Evolutionary conservation across 2,888 invertebrate genomes (phyloP).

Genomic region (Cosmorhoe ocellata): DNA sequence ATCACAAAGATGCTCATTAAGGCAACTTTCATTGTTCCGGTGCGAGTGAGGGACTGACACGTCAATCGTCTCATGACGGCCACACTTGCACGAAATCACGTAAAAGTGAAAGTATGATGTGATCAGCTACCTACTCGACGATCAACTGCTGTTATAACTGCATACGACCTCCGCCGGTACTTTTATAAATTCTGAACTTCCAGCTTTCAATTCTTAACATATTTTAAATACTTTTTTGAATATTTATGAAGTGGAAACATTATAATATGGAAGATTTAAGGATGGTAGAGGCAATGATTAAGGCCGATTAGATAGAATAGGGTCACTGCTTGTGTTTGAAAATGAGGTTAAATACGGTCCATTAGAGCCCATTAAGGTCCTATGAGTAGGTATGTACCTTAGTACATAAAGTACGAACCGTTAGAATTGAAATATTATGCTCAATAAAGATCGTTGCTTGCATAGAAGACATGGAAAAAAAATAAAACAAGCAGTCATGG

Average conservation of each 20-base stretch:
- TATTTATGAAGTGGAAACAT: neutral
- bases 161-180: slow-evolving; percentile 23
- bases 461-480: neutral
- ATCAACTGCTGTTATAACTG: slow-evolving; percentile 40
- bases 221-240: neutral
- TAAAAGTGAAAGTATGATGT: slow-evolving; percentile 79
- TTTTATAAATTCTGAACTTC: slow-evolving; percentile 2
- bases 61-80: slow-evolving; percentile 47
- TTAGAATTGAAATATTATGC: neutral
- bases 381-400: slow-evolving; percentile 9
- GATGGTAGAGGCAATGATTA: slow-evolving; percentile 30
- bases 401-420: neutral
- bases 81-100: slow-evolving; percentile 67
- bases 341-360: slow-evolving; percentile 44
- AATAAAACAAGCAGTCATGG: slow-evolving; percentile 25
- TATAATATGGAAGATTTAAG: slow-evolving; percentile 13
- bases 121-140: slow-evolving; percentile 52
- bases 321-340: slow-evolving; percentile 37
- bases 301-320: slow-evolving; percentile 39
- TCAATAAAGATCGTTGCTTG: neutral
- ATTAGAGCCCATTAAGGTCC: slow-evolving; percentile 36
- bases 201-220: neutral
- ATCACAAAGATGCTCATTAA: slow-evolving; percentile 51
- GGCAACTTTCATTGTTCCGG: slow-evolving; percentile 73
- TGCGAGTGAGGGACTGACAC: slow-evolving; percentile 51